Percentiles rank a stretch among this genome's conserved stretches.
Evolutionary conservation across 2,888 invertebrate species (phyloP).

Genomic region (Thumatha senex): DNA sequence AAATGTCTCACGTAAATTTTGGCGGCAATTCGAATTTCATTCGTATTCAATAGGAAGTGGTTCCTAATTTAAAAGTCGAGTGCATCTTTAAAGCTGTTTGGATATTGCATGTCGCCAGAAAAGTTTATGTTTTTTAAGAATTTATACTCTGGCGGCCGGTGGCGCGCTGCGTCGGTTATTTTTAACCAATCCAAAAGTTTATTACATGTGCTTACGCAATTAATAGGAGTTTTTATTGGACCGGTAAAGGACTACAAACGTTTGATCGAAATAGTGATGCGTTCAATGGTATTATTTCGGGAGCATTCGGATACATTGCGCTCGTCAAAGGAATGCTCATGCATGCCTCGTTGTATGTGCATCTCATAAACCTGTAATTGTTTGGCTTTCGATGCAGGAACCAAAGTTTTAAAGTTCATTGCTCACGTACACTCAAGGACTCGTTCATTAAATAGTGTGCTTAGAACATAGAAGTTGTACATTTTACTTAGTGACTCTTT

Average conservation of each 20-base stretch:
- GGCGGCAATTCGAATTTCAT: conserved; percentile 64
- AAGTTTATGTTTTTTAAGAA: conserved; percentile 83
- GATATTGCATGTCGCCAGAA: conserved; percentile 27
- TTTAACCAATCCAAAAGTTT: conserved; percentile 80
- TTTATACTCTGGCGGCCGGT: conserved; percentile 68
- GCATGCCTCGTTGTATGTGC: conserved; percentile 22
- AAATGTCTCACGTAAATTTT: conserved; percentile 60
- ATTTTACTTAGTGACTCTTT: background rate
- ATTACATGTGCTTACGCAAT: conserved; percentile 80
- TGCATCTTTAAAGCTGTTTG: conserved; percentile 43
- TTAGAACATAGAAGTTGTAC: background rate
- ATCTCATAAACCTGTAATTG: conserved; percentile 28
- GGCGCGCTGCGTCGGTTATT: conserved; percentile 70
- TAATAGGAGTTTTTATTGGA: conserved; percentile 81
- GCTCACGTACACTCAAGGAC: conserved; percentile 9
- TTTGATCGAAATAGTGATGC: conserved; percentile 61
- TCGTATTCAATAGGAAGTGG: conserved; percentile 56
- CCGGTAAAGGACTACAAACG: conserved; percentile 76
- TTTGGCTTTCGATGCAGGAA: conserved; percentile 18
- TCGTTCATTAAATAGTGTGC: background rate
- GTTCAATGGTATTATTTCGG: conserved; percentile 49
- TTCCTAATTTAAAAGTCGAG: conserved; percentile 45
- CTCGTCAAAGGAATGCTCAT: conserved; percentile 23
- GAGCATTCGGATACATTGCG: conserved; percentile 31
- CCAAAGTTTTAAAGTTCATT: conserved; percentile 9